Evolutionary conservation across 2,888 invertebrate species (phyloP).

Genomic region (Ophion ellenae): DNA sequence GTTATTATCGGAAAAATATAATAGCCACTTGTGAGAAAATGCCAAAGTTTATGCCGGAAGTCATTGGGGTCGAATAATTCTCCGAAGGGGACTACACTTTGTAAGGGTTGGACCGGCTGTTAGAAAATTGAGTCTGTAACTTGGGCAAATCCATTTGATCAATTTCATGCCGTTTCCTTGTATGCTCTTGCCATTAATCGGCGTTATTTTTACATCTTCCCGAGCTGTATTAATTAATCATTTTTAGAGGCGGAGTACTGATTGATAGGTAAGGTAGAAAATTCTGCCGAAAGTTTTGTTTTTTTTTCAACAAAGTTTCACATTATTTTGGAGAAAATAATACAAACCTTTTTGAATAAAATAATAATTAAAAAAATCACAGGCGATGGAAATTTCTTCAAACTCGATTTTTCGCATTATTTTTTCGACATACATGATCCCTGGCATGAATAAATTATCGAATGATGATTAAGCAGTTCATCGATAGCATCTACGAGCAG

Average conservation of each 20-base stretch:
- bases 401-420: neutral
- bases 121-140: conserved; percentile 34
- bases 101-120: conserved; percentile 44
- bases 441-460: neutral
- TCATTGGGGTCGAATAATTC: conserved; percentile 24
- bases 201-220: neutral
- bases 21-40: too few relatives aligned
- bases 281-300: too few relatives aligned
- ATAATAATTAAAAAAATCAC: too few relatives aligned
- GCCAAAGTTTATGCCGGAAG: neutral
- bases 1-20: too few relatives aligned
- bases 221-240: conserved; percentile 4
- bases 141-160: conserved; percentile 7
- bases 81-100: conserved; percentile 27
- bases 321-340: neutral
- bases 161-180: conserved; percentile 31
- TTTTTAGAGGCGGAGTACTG: neutral
- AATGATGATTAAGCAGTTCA: neutral
- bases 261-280: too few relatives aligned
- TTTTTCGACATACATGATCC: too few relatives aligned
- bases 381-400: too few relatives aligned
- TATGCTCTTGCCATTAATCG: conserved; percentile 15
- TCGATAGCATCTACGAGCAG: neutral
- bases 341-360: neutral
- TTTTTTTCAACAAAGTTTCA: neutral